Evolutionary conservation across 1,140 invertebrate species (phyloP), one percentile per base, ranked within the genome.

Genomic region (Drosophila subpulchrella): DNA sequence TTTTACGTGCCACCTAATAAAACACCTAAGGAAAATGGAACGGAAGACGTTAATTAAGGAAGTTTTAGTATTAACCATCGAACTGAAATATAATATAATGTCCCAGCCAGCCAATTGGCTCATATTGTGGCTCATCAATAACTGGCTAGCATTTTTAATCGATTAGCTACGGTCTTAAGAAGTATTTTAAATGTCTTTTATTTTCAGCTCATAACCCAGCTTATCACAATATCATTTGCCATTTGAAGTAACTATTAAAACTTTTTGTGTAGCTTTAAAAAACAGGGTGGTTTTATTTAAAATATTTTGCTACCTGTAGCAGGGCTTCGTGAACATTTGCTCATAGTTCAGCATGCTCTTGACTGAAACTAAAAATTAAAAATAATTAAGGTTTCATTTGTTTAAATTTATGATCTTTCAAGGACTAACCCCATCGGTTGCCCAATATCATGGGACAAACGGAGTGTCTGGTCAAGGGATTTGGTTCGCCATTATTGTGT

Each of bases 1-100:
- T 94, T 94, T 81, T 96, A 96, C 85, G 93, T 94, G 30, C 95
- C 95, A 6, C 95, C 56, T 13, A 76, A 27, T n/a, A 66, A 79
- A 15, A 2, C 47, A 2, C 12, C 13, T 4, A 68, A 62, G 32
- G 32, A 8, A 20, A 79, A 67, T n/a, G 55, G 48, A 11, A 58
- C 82, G 15, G 30, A 59, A 11, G 62, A 72, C 13, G 30, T 36
- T 13, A 78, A 51, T 36, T 75, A 32, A 66, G 32, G 15, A 13
- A n/a, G 11, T 17, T 6, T 34, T 34, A 34, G 4, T 15, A 15
- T 12, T 20, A 53, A n/a, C 41, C 17, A 54, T 48, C 11, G 54
- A 75, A 75, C 46, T 75, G 54, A 65, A 57, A 27, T 11, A 32
- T 34, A 20, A 24, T 27, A 36, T 30, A 53, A 24, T 4, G 36